phyloP scores from a whole-genome alignment of 2,888 invertebrate genomes.

The Lypha dubia region DNA sequence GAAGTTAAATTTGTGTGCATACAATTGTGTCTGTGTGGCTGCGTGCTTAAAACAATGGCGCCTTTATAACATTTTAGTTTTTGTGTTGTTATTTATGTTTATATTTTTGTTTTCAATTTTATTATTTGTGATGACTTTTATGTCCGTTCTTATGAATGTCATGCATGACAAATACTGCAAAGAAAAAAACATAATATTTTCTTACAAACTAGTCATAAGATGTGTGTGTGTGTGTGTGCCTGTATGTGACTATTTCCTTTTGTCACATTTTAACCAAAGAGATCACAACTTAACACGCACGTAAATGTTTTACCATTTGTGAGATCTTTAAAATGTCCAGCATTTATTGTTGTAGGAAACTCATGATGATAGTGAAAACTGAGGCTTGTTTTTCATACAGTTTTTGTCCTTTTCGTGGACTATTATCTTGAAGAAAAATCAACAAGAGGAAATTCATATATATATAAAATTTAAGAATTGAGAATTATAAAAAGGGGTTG shows the following conservation, averaged over 20 bases:
- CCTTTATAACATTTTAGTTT: constrained; percentile 28
- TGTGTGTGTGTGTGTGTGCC: background rate
- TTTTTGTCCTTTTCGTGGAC: background rate
- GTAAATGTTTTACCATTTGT: constrained; percentile 25
- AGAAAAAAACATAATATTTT: constrained; percentile 34
- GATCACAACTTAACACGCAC: constrained; percentile 32
- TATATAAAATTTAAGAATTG: constrained; percentile 11
- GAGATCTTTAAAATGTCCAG: constrained; percentile 15
- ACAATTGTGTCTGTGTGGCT: background rate
- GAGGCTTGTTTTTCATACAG: background rate
- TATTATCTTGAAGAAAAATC: background rate
- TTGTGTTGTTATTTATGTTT: background rate
- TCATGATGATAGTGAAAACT: constrained; percentile 53
- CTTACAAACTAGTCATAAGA: constrained; percentile 25
- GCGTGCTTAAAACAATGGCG: constrained; percentile 39
- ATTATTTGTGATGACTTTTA: constrained; percentile 45
- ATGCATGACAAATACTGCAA: constrained; percentile 44
- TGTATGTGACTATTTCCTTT: background rate
- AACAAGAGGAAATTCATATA: constrained; percentile 12
- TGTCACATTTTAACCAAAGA: constrained; percentile 30
- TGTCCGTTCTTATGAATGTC: constrained; percentile 44
- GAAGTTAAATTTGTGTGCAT: background rate
- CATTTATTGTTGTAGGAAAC: constrained; percentile 25
- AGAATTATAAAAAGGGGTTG: constrained; percentile 23
- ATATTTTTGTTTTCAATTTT: constrained; percentile 18